Base-by-base conservation (phyloP, 2,888 invertebrate genomes). In the Coleophora flavipennella region DNA sequence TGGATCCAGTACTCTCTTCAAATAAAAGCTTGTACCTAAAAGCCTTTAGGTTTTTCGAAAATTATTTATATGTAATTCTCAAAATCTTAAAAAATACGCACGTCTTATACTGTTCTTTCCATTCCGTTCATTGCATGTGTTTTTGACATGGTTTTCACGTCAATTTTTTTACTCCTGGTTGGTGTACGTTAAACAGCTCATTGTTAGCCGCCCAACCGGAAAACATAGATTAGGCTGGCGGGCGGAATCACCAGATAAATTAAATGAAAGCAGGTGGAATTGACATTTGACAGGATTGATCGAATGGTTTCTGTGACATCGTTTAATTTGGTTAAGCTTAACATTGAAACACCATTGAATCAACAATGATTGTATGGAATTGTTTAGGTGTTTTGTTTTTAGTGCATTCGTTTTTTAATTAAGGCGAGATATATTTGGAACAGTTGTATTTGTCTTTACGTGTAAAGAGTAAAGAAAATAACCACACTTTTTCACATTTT, bases 151-250 rank as follows among this genome's bases (percentile, higher is more conserved):
- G 33, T 14, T 14, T n/a, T 7, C 11, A 12, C 25, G 20, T 10
- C 20, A 31, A 39, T 31, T 37, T 39, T 37, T 31, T 31, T 35
- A 35, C 33, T 38, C 13, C 40, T n/a, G 38, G 38, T 40, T 43
- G 38, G 42, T 42, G 25, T 36, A 29, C 14, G 20, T 20, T 20
- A 20, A 20, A 4, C 35, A 28, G 33, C 35, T 40, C 40, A 45
- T 45, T 45, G 44, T 45, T 36, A 31, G 12, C 38, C 40, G 36
- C 33, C 32, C 36, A 35, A 13, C 36, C 37, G 42, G 41, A 45
- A 45, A 38, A 36, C 33, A 38, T 36, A 45, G 44, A 45, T 45
- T 45, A 42, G 40, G 28, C 13, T 31, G n/a, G 9, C 31, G 13
- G 11, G 13, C 10, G 11, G n/a, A 10, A 29, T 31, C 31, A 10